phyloP scores from a whole-genome alignment of 2,888 invertebrate species.

The Elgonia sp. region DNA sequence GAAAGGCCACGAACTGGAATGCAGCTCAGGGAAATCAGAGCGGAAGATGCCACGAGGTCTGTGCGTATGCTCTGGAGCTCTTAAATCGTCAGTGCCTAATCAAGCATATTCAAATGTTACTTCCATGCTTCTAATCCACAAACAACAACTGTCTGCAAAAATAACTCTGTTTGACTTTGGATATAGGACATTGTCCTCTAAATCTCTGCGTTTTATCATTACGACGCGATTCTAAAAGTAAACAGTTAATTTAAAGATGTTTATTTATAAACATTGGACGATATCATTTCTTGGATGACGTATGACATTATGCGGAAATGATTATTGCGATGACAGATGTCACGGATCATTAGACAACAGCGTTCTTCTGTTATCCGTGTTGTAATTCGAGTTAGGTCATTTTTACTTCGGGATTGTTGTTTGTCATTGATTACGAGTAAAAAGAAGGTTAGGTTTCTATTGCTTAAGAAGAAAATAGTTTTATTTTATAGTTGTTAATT shows the following conservation, averaged over 20 bases:
- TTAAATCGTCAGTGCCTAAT: slow-evolving; percentile 96
- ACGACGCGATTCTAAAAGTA: slow-evolving; percentile 14
- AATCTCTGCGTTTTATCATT: slow-evolving; percentile 15
- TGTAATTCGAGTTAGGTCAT: slow-evolving; percentile 16
- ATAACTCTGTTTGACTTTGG: slow-evolving; percentile 28
- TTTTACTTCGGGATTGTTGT: background rate
- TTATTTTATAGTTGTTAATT: no score
- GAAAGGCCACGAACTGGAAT: slow-evolving; percentile 91
- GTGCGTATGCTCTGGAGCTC: slow-evolving; percentile 92
- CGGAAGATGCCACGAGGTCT: slow-evolving; percentile 91
- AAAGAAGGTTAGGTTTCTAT: background rate
- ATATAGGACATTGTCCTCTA: slow-evolving; percentile 57
- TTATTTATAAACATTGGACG: slow-evolving; percentile 53
- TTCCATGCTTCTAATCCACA: background rate
- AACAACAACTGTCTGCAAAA: background rate
- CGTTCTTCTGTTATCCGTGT: background rate
- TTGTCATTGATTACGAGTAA: background rate
- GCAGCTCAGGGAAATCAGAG: slow-evolving; percentile 93
- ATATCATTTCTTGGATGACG: slow-evolving; percentile 35
- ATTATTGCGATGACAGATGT: slow-evolving; percentile 37
- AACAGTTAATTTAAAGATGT: slow-evolving; percentile 32
- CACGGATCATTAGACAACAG: slow-evolving; percentile 35
- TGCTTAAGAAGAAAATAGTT: background rate
- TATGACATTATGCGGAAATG: slow-evolving; percentile 40
- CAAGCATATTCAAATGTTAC: slow-evolving; percentile 23